phyloP scores from a whole-genome alignment of 92 coral and sea anemone genomes.

The Montipora capitata region DNA sequence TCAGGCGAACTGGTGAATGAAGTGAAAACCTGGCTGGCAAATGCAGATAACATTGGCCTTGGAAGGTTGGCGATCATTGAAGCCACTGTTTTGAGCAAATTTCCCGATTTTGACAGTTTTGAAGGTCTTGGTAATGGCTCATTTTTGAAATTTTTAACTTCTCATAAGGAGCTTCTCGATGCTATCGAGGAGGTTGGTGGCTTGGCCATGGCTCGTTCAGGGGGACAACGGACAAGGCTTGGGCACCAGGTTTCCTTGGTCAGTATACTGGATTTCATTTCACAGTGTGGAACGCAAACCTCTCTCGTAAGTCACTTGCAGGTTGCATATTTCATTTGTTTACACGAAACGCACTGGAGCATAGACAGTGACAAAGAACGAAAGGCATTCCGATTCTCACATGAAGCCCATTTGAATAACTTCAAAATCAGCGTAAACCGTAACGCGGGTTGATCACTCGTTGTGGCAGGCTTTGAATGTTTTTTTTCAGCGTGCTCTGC shows the following conservation, averaged over 20 bases:
- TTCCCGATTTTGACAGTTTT: conserved; percentile 81
- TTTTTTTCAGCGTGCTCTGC: no score
- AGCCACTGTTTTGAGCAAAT: conserved; percentile 58
- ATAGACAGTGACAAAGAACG: no score
- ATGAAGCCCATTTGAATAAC: no score
- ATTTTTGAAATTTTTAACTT: conserved; percentile 81
- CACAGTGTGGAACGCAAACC: conserved; percentile 83
- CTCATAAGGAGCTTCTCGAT: conserved; percentile 77
- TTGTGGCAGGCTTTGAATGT: no score
- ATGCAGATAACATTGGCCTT: conserved; percentile 68
- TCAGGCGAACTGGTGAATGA: conserved; percentile 71
- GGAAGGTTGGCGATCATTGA: conserved; percentile 76
- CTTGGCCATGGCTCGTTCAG: conserved; percentile 16
- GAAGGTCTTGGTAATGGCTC: conserved; percentile 86
- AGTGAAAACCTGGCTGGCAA: conserved; percentile 78
- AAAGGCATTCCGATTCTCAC: no score
- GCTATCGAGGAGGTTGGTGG: conserved; percentile 61
- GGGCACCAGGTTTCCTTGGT: conserved; percentile 43
- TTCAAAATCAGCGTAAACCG: no score
- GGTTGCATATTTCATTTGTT: no score
- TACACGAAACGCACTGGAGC: no score
- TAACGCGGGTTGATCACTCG: no score
- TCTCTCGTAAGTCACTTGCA: conserved; percentile 60
- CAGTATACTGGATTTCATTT: conserved; percentile 76
- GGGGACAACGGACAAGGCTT: conserved; percentile 23